These are phyloP conservation scores for Eriocheir sinensis DNA, from an alignment of 1,140 invertebrate species.

Conservation along the genomic window DNA sequence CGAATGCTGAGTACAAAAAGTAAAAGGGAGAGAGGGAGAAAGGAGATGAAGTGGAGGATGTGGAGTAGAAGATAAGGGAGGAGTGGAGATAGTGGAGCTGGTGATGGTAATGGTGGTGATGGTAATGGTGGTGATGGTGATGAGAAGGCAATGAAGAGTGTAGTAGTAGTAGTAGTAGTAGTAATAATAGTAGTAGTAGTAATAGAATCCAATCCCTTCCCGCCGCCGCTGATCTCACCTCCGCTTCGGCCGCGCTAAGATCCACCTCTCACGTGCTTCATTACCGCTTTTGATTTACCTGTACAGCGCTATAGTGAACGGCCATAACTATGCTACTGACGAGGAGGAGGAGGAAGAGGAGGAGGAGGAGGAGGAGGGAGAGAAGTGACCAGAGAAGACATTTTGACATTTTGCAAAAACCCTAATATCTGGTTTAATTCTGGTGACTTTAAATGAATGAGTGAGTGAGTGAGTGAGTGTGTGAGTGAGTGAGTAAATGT, in stretches of 20 bases:
- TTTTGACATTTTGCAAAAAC: background rate
- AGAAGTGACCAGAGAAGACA: too few relatives aligned
- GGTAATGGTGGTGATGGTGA: background rate
- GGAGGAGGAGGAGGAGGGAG: background rate
- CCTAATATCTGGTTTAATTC: background rate
- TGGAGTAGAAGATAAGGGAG: background rate
- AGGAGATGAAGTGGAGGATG: background rate
- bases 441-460: background rate
- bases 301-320: too few relatives aligned
- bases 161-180: background rate
- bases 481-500: background rate
- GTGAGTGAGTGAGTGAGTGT: background rate
- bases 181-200: background rate
- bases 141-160: background rate
- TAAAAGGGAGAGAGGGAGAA: slow-evolving; percentile 29
- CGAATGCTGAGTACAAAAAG: background rate
- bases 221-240: too few relatives aligned
- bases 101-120: background rate
- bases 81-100: background rate
- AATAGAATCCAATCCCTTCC: too few relatives aligned
- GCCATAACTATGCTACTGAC: too few relatives aligned
- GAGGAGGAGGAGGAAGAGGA: too few relatives aligned
- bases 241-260: too few relatives aligned
- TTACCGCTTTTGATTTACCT: too few relatives aligned
- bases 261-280: too few relatives aligned